Evolutionary conservation across 2,888 invertebrate genomes (phyloP), one percentile per base, ranked within the genome.

Genomic region (Capitulum mitella): DNA sequence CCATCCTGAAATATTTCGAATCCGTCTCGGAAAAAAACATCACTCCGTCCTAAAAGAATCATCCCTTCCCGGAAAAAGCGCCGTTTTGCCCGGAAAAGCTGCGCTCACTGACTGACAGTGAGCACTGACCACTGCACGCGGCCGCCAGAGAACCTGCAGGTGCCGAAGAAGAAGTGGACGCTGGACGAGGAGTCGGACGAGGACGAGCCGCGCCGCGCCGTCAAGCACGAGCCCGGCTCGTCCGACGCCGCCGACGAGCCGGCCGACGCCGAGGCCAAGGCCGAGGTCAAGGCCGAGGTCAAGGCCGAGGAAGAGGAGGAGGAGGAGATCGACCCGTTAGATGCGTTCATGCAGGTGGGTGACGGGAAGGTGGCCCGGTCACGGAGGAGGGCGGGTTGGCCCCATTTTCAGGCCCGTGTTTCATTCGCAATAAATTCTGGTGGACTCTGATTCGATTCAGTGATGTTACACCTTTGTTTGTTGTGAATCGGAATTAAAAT

Each of bases 101-200:
- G n/a, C n/a, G n/a, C n/a, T n/a, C n/a, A n/a, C n/a, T n/a, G n/a
- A n/a, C n/a, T n/a, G n/a, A n/a, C n/a, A n/a, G n/a, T n/a, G n/a
- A n/a, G n/a, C n/a, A n/a, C n/a, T n/a, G n/a, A n/a, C n/a, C n/a
- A 12, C 43, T 43, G 43, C 43, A 26, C 3, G 6, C 54, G 5
- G 16, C 54, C n/a, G 5, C 6, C 54, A 54, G 54, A 54, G n/a
- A 54, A 54, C 54, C 54, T 54, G n/a, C 54, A 54, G 54, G 80
- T 82, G 8, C 51, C 79, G 12, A 79, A 81, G 77, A 97, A 96
- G 86, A 94, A 95, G 84, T 98, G 98, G 95, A 96, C 95, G 79
- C 87, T 98, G 79, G 96, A 98, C 85, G 97, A 98, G 86, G 54
- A 98, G 84, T 97, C 95, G 81, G 95, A 94, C 81, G 97, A 97